Conservation (phyloP, 2,797 vertebrate genomes). For the Xiphophorus birchmanni region DNA sequence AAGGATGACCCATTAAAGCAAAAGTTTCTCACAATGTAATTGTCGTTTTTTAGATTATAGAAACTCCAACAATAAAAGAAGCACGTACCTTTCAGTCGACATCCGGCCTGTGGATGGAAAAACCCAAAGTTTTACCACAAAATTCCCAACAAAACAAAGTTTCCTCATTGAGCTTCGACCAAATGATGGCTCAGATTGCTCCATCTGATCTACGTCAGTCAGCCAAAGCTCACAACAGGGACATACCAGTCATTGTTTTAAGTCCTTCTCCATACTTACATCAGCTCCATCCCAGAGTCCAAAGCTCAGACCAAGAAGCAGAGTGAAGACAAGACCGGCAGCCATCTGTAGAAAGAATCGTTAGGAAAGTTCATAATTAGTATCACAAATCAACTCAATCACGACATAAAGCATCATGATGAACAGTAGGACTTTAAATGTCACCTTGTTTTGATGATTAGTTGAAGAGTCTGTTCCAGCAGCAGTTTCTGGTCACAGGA, state of each 20-base stretch:
- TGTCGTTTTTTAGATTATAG: too few species aligned
- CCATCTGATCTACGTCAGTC: neutral
- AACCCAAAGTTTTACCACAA: too few species aligned
- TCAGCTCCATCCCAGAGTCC: conserved; percentile 3
- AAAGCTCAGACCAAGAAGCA: neutral
- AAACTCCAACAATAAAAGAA: too few species aligned
- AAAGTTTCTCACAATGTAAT: too few species aligned
- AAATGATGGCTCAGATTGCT: too few species aligned
- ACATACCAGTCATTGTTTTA: neutral
- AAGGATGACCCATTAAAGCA: too few species aligned
- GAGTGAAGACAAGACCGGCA: neutral
- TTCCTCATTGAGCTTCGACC: too few species aligned
- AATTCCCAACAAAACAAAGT: neutral
- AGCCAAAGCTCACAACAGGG: neutral
- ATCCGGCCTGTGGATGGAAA: too few species aligned
- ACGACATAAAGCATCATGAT: neutral
- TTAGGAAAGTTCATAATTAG: neutral
- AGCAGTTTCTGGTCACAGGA: too few species aligned
- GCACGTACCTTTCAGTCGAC: too few species aligned
- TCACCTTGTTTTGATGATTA: too few species aligned
- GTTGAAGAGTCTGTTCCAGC: too few species aligned
- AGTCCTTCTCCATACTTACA: neutral
- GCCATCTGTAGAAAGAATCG: neutral
- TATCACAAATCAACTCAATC: neutral
- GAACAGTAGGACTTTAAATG: neutral